Percentiles rank a stretch among this genome's conserved stretches.
Evolutionary conservation across 2,888 invertebrate genomes (phyloP).

Genomic region (Netelia fuscicornis): DNA sequence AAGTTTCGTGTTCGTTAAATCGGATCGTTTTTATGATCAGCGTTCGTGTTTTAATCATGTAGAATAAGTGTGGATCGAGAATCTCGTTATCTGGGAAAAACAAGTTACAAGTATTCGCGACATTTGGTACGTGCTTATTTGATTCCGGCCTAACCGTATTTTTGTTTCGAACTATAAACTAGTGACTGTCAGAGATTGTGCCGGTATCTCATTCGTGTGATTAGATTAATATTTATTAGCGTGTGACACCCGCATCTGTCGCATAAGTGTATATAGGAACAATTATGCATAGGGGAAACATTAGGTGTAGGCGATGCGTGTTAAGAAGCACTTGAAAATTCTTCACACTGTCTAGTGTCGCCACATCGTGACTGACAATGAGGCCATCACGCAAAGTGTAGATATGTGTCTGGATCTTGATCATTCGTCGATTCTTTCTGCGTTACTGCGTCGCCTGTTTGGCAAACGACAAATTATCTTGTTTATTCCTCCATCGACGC

Average conservation of each 20-base stretch:
- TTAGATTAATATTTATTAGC: conserved; percentile 8
- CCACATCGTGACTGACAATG: background rate
- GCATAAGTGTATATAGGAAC: conserved; percentile 8
- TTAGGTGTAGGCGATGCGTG: conserved; percentile 31
- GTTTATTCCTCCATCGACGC: background rate
- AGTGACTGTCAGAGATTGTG: background rate
- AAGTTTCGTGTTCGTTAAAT: background rate
- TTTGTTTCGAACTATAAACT: background rate
- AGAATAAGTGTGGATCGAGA: background rate
- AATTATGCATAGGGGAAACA: background rate
- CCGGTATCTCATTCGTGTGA: background rate
- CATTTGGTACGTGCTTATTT: background rate
- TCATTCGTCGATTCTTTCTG: background rate
- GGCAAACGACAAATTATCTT: background rate
- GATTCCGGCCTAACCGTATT: background rate
- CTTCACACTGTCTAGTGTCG: background rate
- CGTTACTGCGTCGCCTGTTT: background rate
- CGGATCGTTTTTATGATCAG: background rate
- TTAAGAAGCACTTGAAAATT: conserved; percentile 29
- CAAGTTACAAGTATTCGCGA: background rate
- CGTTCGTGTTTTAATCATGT: background rate
- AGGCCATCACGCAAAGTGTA: background rate
- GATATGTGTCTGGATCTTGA: background rate
- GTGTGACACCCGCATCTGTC: conserved; percentile 9
- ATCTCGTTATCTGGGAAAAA: background rate